These are phyloP conservation scores for Arrhopalites spinosus DNA, from an alignment of 2,888 invertebrate species.

Conservation along the genomic window DNA sequence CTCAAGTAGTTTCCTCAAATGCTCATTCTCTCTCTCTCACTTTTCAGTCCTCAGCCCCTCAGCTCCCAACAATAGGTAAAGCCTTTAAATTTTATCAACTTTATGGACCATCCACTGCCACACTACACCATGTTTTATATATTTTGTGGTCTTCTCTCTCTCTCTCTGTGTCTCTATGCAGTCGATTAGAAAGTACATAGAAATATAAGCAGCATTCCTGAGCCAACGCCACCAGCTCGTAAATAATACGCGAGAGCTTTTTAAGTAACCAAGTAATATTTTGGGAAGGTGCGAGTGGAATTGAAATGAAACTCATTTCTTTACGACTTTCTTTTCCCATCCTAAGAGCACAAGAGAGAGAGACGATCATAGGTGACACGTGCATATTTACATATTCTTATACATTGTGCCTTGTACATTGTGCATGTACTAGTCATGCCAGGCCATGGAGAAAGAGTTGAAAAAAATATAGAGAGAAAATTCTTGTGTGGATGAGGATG, in stretches of 20 bases:
- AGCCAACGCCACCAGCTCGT: slow-evolving; percentile 8
- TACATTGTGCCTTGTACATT: background rate
- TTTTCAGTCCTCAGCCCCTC: background rate
- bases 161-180: background rate
- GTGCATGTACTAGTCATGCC: background rate
- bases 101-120: too few relatives aligned
- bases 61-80: too few relatives aligned
- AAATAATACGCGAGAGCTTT: slow-evolving; percentile 21
- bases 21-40: slow-evolving; percentile 4
- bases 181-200: background rate
- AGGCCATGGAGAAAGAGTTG: background rate
- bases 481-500: too few relatives aligned
- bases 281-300: slow-evolving; percentile 21
- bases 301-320: slow-evolving; percentile 26
- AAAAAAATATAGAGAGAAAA: too few relatives aligned
- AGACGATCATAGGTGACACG: background rate
- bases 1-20: slow-evolving; percentile 18
- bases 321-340: background rate
- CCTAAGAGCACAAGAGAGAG: background rate
- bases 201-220: background rate
- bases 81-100: too few relatives aligned
- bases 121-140: background rate
- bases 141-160: too few relatives aligned
- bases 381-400: background rate
- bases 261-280: slow-evolving; percentile 13